Conservation (phyloP, 2,888 invertebrate species). For the Cylloceria caligata region DNA sequence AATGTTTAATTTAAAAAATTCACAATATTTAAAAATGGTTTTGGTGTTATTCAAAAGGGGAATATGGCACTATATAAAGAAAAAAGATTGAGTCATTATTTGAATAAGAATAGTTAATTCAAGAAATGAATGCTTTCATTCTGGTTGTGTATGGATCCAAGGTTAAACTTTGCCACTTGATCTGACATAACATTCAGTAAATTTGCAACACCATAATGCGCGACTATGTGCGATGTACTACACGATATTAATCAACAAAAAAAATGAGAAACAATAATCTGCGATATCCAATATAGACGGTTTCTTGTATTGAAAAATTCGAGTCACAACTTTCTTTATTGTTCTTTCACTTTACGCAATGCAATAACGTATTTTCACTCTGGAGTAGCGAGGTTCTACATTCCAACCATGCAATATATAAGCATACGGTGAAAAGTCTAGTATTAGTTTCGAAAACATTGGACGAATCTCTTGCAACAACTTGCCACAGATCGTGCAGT, state of each 20-base stretch:
- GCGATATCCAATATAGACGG: background rate
- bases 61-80: background rate
- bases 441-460: conserved; percentile 38
- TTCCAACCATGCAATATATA: conserved; percentile 52
- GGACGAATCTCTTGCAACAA: conserved; percentile 56
- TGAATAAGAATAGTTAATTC: too few species aligned
- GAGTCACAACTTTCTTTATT: conserved; percentile 23
- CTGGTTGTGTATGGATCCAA: conserved; percentile 1
- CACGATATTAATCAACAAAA: background rate
- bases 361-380: conserved; percentile 52
- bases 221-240: background rate
- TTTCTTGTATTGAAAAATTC: conserved; percentile 20
- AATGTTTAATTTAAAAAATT: background rate
- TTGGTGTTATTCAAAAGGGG: background rate
- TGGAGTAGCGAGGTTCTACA: conserved; percentile 41
- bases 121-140: background rate
- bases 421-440: conserved; percentile 42
- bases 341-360: conserved; percentile 16
- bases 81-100: background rate
- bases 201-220: conserved; percentile 27
- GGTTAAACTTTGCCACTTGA: conserved; percentile 11
- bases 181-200: conserved; percentile 15
- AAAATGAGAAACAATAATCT: conserved; percentile 8
- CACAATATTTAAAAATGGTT: too few species aligned
- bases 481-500: conserved; percentile 70